These are phyloP conservation scores for Lasioglossum oenotherae DNA, from an alignment of 2,888 invertebrate species.

Conservation along the genomic window DNA sequence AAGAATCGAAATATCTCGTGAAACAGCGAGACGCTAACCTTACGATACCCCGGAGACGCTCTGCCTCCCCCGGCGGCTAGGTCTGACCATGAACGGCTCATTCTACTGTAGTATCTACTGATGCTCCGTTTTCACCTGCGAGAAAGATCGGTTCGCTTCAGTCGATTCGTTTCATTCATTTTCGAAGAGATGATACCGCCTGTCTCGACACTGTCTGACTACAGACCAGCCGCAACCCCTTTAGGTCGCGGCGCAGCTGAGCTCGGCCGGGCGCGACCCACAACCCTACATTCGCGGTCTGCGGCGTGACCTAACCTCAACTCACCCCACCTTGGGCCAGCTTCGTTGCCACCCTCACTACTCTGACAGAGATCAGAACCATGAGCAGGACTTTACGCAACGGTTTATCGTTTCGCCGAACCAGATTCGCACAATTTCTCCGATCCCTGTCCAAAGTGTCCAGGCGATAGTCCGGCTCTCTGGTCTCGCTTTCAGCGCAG, in stretches of 20 bases:
- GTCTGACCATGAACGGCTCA: constrained; percentile 48
- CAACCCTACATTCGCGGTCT: constrained; percentile 83
- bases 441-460: background rate
- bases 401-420: constrained; percentile 41
- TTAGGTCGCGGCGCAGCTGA: constrained; percentile 80
- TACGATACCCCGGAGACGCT: background rate
- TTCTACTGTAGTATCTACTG: constrained; percentile 32
- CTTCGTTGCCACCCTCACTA: constrained; percentile 60
- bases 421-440: background rate
- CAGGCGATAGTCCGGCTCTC: background rate
- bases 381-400: constrained; percentile 53
- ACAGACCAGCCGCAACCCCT: constrained; percentile 67
- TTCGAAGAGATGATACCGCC: background rate
- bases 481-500: constrained; percentile 15
- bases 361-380: constrained; percentile 30
- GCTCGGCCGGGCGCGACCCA: constrained; percentile 83
- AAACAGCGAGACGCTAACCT: constrained; percentile 1
- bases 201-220: constrained; percentile 54
- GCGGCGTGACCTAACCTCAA: constrained; percentile 82
- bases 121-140: background rate
- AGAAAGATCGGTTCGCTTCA: background rate
- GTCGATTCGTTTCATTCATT: background rate
- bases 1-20: background rate
- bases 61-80: constrained; percentile 10
- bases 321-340: constrained; percentile 72